phyloP scores from a whole-genome alignment of 1,140 invertebrate genomes.

The Drosophila parabipectinata region DNA sequence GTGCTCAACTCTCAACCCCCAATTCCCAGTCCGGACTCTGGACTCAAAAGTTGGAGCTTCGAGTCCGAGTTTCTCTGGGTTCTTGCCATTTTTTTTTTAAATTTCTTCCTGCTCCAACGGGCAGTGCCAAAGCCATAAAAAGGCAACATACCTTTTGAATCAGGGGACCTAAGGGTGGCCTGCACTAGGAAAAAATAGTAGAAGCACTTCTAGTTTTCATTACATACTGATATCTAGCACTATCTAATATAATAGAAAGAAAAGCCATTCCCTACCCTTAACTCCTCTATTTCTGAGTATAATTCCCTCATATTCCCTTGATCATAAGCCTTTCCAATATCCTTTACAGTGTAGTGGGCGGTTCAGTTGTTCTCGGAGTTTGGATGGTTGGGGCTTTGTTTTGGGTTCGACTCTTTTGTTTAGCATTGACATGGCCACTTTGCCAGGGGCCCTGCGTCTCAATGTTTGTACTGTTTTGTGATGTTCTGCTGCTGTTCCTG shows the following conservation, averaged over 20 bases:
- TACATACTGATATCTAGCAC: too few species aligned
- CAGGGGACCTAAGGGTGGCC: conserved; percentile 17
- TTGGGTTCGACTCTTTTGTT: conserved; percentile 70
- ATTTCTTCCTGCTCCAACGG: conserved; percentile 4
- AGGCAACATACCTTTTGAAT: conserved; percentile 55
- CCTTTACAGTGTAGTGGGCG: conserved; percentile 21
- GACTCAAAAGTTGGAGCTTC: conserved; percentile 34
- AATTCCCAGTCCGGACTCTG: conserved; percentile 10
- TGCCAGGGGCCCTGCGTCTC: conserved; percentile 71
- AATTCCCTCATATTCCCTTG: too few species aligned
- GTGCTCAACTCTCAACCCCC: conserved; percentile 36
- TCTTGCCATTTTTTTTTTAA: conserved; percentile 4
- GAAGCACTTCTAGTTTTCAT: too few species aligned
- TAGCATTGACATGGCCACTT: conserved; percentile 83
- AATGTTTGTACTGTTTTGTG: conserved; percentile 71
- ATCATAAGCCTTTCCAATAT: too few species aligned
- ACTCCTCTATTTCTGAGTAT: too few species aligned
- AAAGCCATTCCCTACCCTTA: too few species aligned
- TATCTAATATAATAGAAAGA: too few species aligned
- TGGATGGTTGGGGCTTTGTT: conserved; percentile 16
- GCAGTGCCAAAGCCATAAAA: conserved; percentile 57
- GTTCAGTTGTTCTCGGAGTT: conserved; percentile 7
- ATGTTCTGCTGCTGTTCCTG: conserved; percentile 62
- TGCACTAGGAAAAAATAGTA: conserved; percentile 26
- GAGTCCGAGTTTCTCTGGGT: conserved; percentile 26